Evolutionary conservation across 2,888 invertebrate genomes (phyloP), one percentile per base, ranked within the genome.

Genomic region (Cyrtodaria siliqua): DNA sequence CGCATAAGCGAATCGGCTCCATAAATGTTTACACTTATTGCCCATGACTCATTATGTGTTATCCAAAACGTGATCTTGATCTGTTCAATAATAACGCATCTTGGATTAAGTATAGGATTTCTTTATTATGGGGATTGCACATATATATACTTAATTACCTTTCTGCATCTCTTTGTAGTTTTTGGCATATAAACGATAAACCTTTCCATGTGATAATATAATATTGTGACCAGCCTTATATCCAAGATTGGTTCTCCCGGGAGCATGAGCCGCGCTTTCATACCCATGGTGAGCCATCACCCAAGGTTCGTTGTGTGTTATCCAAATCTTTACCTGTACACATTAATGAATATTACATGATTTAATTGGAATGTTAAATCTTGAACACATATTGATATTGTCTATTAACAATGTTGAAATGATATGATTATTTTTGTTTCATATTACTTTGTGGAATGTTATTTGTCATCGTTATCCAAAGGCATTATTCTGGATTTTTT

Each of bases 221-320:
- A 95, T 91, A 86, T 95, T 95, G 87, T 96, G 95, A 0, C 93
- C 93, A 68, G 95, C 95, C 56, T 94, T 89, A 90, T 96, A 96
- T 63, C 76, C 76, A 23, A 40, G 67, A 29, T 67, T 49, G 23
- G 18, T 73, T 33, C 76, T 50, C 0, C 86, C 85, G 0, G 90
- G 90, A 0, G 90, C 84, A 52, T 85, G 74, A 0, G 23, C 63
- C 1, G 83, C 89, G 9, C 72, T 64, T 56, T 86, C 86, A 66
- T 90, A 89, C 1, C 90, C 90, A 20, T 86, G 73, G 56, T 82
- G 77, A 9, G 86, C 71, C 16, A 88, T 71, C 6, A 86, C 85
- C 64, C 85, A 94, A 8, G 96, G 96, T 89, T 96, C 96, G 90
- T 96, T 96, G 85, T 96, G 95, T 0, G 96, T 96, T 16, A 96